A percentile compares a stretch with the other conserved stretches of the same genome.
phyloP scores from a whole-genome alignment of 2,888 invertebrate genomes.

The Acronicta psi region DNA sequence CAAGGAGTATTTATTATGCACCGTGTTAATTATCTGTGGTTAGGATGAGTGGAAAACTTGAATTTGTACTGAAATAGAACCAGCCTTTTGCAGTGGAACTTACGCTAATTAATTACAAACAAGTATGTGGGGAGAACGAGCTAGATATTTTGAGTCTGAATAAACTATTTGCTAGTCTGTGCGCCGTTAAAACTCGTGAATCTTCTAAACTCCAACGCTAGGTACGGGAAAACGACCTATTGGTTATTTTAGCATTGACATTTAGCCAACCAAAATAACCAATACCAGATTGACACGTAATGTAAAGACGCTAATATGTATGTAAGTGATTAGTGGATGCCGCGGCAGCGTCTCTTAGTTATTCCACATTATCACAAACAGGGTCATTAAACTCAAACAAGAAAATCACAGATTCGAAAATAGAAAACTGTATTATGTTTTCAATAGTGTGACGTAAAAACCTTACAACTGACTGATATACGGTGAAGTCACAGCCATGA shows the following conservation, averaged over 20 bases:
- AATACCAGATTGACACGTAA: slow-evolving; percentile 13
- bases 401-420: slow-evolving; percentile 43
- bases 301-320: slow-evolving; percentile 21
- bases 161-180: slow-evolving; percentile 13
- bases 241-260: slow-evolving; percentile 15
- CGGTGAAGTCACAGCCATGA: slow-evolving; percentile 47
- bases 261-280: slow-evolving; percentile 27
- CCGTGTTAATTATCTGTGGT: slow-evolving; percentile 44
- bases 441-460: slow-evolving; percentile 42
- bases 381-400: slow-evolving; percentile 52
- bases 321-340: slow-evolving; percentile 28
- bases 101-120: slow-evolving; percentile 46
- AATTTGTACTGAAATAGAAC: slow-evolving; percentile 35
- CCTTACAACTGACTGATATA: slow-evolving; percentile 37
- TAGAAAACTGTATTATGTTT: slow-evolving; percentile 49
- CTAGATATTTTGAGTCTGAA: slow-evolving; percentile 21
- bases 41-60: slow-evolving; percentile 26
- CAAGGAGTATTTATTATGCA: slow-evolving; percentile 28
- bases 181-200: slow-evolving; percentile 6
- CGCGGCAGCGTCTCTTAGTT: slow-evolving; percentile 14
- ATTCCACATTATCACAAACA: slow-evolving; percentile 21
- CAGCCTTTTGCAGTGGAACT: slow-evolving; percentile 33
- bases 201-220: slow-evolving; percentile 5
- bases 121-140: slow-evolving; percentile 19
- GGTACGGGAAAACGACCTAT: background rate